These are phyloP conservation scores for Melikaiella ostensackeni DNA, from an alignment of 2,888 invertebrate genomes.

Conservation along the genomic window DNA sequence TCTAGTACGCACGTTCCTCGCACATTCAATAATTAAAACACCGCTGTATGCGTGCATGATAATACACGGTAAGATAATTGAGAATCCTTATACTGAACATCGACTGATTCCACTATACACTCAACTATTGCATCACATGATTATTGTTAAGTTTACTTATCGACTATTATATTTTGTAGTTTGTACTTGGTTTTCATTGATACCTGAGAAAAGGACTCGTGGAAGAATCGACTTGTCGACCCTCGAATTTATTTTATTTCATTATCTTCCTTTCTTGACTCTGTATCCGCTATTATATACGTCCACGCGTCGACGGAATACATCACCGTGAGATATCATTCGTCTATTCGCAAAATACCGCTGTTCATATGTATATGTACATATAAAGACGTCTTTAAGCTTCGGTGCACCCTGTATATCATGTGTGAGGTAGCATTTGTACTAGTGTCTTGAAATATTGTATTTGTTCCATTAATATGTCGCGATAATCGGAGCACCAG, in stretches of 20 bases:
- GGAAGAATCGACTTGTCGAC: slow-evolving; percentile 17
- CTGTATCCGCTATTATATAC: slow-evolving; percentile 44
- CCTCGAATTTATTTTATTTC: slow-evolving; percentile 40
- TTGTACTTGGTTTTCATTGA: slow-evolving; percentile 76
- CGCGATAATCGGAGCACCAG: neutral
- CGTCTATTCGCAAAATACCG: slow-evolving; percentile 62
- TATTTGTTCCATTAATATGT: slow-evolving; percentile 50
- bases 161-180: slow-evolving; percentile 76
- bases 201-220: slow-evolving; percentile 70
- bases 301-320: slow-evolving; percentile 51
- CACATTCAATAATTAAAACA: slow-evolving; percentile 42
- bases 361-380: slow-evolving; percentile 53
- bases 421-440: slow-evolving; percentile 76
- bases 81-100: slow-evolving; percentile 53
- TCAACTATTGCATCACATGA: slow-evolving; percentile 73
- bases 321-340: slow-evolving; percentile 51
- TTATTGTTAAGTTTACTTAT: slow-evolving; percentile 72
- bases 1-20: slow-evolving; percentile 33
- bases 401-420: slow-evolving; percentile 75
- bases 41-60: slow-evolving; percentile 15
- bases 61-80: neutral
- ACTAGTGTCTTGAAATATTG: slow-evolving; percentile 71
- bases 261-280: slow-evolving; percentile 47
- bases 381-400: slow-evolving; percentile 67
- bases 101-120: slow-evolving; percentile 57